Evolutionary conservation across 2,888 invertebrate genomes (phyloP), one percentile per base, ranked within the genome.

Genomic region (Callosobruchus maculatus): DNA sequence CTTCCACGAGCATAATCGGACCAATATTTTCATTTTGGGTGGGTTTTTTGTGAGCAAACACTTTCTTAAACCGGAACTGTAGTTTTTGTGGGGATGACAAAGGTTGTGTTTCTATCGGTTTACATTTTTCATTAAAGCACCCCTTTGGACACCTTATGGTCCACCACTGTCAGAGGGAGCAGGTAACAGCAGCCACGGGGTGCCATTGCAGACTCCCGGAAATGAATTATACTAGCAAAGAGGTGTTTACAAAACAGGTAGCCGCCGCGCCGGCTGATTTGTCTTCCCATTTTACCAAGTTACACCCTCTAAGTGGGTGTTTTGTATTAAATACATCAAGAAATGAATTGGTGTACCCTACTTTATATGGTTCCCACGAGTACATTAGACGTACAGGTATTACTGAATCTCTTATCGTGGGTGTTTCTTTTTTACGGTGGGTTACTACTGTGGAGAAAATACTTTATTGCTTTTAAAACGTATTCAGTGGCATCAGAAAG

Each of bases 161-260:
- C 18, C 18, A 49, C 49, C 7, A 49, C 49, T 49, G 49, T 18
- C 13, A 49, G 13, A 49, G 13, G 3, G 49, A 49, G 49, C 49
- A 49, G 68, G 68, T 68, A 68, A 1, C n/a, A 21, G 9, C 9
- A 7, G 7, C 5, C 20, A n/a, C 20, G 20, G n/a, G 68, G 68
- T 68, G 21, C 21, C 9, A 68, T 18, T 68, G 20, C 68, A 68
- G n/a, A 22, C 68, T 67, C 76, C 80, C 79, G 79, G 80, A 80
- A 79, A 78, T 79, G 77, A 79, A 77, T 79, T 80, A 78, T 79
- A 73, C 73, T 72, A 68, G 74, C 7, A 72, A 73, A 73, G 76
- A 77, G 73, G 75, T 77, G 75, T 79, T 76, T 75, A 72, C 73
- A 73, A 77, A 77, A 80, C 80, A 80, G 80, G 80, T 80, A 80